phyloP scores from a whole-genome alignment of 2,888 invertebrate genomes.

The Clusia tigrina region DNA sequence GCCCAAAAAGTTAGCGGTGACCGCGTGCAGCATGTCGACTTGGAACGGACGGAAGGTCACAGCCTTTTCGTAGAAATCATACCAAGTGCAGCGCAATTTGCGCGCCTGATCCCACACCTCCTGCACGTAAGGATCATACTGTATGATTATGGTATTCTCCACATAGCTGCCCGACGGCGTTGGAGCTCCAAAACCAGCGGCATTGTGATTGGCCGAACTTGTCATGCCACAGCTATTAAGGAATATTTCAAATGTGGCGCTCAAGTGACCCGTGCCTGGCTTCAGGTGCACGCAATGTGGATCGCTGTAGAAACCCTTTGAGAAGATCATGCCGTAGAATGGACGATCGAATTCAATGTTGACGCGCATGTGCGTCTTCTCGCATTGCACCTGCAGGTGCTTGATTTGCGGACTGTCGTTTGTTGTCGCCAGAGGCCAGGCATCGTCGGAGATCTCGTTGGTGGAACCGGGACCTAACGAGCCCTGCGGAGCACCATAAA shows the following conservation, averaged over 20 bases:
- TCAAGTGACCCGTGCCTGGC: constrained; percentile 88
- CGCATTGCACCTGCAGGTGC: constrained; percentile 92
- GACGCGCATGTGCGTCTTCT: constrained; percentile 94
- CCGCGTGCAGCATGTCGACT: constrained; percentile 94
- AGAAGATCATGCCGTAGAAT: constrained; percentile 96
- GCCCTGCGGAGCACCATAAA: constrained; percentile 63
- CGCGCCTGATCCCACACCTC: constrained; percentile 95
- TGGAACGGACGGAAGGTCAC: constrained; percentile 95
- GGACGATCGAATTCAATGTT: constrained; percentile 95
- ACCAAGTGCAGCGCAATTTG: constrained; percentile 93
- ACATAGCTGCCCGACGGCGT: constrained; percentile 93
- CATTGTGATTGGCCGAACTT: constrained; percentile 89
- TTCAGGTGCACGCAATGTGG: constrained; percentile 90
- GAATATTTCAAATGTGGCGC: constrained; percentile 93
- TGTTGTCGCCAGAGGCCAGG: constrained; percentile 87
- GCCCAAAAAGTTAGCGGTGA: constrained; percentile 93
- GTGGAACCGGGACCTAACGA: constrained; percentile 52
- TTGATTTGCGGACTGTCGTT: constrained; percentile 91
- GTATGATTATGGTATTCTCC: constrained; percentile 93
- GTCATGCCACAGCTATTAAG: constrained; percentile 93
- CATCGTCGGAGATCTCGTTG: constrained; percentile 74
- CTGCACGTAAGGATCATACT: constrained; percentile 93
- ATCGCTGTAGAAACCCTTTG: constrained; percentile 92
- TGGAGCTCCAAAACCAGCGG: constrained; percentile 83
- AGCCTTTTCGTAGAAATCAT: constrained; percentile 94